phyloP scores from a whole-genome alignment of 2,113 vertebrate genomes.

The Trogon melanurus region DNA sequence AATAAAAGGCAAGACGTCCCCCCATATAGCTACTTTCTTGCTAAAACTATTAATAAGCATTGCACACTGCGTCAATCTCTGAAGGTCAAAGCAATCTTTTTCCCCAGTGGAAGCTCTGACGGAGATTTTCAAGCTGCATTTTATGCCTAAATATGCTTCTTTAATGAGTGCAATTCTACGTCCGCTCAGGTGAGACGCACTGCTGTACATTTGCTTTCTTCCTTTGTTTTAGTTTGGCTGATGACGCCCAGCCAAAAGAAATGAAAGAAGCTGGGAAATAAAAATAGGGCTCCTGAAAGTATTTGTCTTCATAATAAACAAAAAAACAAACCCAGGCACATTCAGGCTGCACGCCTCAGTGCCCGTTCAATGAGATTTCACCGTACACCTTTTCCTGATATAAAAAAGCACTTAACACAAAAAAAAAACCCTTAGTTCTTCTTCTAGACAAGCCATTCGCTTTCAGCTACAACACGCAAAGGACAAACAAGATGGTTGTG shows the following conservation, averaged over 20 bases:
- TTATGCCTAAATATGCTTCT: slow-evolving; percentile 25
- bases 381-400: not conserved
- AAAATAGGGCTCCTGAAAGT: slow-evolving; percentile 3
- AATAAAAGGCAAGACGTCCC: not conserved
- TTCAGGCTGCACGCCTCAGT: not conserved
- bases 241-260: not conserved
- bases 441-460: not conserved
- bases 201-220: slow-evolving; percentile 22
- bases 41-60: slow-evolving; percentile 48
- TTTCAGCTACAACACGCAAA: not conserved
- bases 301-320: not conserved
- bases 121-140: slow-evolving; percentile 2
- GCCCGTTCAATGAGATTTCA: not conserved
- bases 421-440: not conserved
- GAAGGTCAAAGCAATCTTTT: slow-evolving; percentile 66
- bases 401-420: not conserved
- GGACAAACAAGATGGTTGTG: not conserved
- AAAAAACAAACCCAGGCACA: not conserved
- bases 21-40: not conserved
- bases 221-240: not conserved
- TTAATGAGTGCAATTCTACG: slow-evolving; percentile 48
- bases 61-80: slow-evolving; percentile 9
- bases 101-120: slow-evolving; percentile 9
- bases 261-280: not conserved
- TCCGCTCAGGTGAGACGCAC: not conserved